These are phyloP conservation scores for Caenorhabditis latens DNA, from an alignment of 1,140 invertebrate species.

Conservation along the genomic window DNA sequence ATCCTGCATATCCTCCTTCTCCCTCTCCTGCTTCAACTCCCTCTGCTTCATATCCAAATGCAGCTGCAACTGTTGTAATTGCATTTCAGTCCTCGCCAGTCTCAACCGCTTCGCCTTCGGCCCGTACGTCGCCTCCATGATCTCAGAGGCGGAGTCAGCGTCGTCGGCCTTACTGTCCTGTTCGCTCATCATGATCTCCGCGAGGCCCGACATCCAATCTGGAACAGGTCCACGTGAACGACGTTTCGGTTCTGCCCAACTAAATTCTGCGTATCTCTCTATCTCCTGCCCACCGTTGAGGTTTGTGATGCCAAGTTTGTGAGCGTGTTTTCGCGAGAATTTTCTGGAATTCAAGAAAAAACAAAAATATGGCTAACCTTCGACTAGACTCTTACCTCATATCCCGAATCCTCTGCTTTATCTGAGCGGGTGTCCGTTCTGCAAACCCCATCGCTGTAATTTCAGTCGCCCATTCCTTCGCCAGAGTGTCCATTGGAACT, in stretches of 20 bases:
- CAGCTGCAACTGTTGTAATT: conserved; percentile 26
- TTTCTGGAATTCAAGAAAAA: conserved; percentile 2
- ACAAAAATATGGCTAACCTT: no score
- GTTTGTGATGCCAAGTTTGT: conserved; percentile 39
- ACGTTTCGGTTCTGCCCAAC: conserved; percentile 44
- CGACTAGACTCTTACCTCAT: background rate
- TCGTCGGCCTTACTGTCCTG: conserved; percentile 7
- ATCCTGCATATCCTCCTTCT: background rate
- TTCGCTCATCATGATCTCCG: conserved; percentile 50
- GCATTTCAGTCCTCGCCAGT: conserved; percentile 33
- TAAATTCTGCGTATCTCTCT: conserved; percentile 41
- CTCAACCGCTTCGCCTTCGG: conserved; percentile 24
- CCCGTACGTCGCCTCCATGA: conserved; percentile 32
- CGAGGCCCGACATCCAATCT: conserved; percentile 26
- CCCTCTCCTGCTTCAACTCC: conserved; percentile 26
- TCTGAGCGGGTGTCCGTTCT: conserved; percentile 24
- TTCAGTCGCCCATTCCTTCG: conserved; percentile 31
- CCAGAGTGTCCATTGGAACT: conserved; percentile 30
- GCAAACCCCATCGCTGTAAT: conserved; percentile 44
- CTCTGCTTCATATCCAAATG: conserved; percentile 38
- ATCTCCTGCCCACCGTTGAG: background rate
- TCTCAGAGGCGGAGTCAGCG: conserved; percentile 16
- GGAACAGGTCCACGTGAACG: conserved; percentile 21
- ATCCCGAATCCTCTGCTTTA: conserved; percentile 36
- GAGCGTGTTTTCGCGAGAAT: conserved; percentile 31